Evolutionary conservation across 2,888 invertebrate species (phyloP), one percentile per base, ranked within the genome.

Genomic region (Scrobipalpa atriplicella): DNA sequence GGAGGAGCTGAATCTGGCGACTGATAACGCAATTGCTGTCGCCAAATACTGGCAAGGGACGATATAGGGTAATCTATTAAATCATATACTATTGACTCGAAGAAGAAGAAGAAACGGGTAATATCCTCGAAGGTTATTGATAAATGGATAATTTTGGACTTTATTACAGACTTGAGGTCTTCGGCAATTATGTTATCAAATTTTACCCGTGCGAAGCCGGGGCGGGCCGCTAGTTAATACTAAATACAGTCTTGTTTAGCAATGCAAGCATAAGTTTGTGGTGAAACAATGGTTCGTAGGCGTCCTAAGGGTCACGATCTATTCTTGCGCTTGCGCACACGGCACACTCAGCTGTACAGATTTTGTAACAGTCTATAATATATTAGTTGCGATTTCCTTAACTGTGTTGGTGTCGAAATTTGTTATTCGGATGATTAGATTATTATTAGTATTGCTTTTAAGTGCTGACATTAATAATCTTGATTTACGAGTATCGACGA

Each of bases 291-390:
- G 69, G 75, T 65, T 70, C 70, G 84, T 84, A 75, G 84, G 84
- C 80, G 82, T 76, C 74, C 71, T 54, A 41, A 70, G 77, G 80
- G 83, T 82, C 81, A 79, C 79, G 79, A 79, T 73, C 75, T 78
- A 71, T 75, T 79, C 78, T 81, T 64, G 73, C 72, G 65, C 78
- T 81, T 64, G 73, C 72, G 65, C 67, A 73, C 68, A 68, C 68
- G 71, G 68, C 70, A 62, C 67, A 66, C 67, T 64, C 29, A 69
- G 63, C 69, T 61, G 67, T 72, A 76, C 69, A 65, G 67, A 66
- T 70, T 70, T 70, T 70, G 78, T 75, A 74, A 75, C 72, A 70
- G 58, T 65, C 71, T 72, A n/a, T n/a, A 77, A 76, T 75, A 77
- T 80, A 80, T 77, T 56, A 71, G 73, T 68, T 71, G 68, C 75